Percentiles rank a stretch among this genome's conserved stretches.
Conservation (phyloP, 2,113 vertebrate species). For the Stigmatopora nigra region DNA sequence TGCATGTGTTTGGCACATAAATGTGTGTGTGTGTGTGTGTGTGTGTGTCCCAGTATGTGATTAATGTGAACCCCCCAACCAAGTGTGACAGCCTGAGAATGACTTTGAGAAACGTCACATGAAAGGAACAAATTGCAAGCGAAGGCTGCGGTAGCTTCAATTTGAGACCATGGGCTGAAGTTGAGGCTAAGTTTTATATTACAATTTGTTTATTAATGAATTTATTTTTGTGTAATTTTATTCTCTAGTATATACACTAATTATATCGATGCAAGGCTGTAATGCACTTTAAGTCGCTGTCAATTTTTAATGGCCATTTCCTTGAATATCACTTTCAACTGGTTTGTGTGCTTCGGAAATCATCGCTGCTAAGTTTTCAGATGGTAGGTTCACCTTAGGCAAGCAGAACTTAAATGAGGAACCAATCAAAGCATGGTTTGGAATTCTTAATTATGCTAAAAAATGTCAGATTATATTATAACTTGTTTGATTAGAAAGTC, state of each 20-base stretch:
- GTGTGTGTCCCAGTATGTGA: constrained; percentile 39
- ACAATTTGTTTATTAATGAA: neutral
- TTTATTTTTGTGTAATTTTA: neutral
- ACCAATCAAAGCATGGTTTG: neutral
- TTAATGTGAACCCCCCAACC: constrained; percentile 47
- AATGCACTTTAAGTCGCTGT: neutral
- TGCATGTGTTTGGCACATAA: constrained; percentile 49
- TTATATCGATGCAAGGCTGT: neutral
- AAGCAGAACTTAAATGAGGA: neutral
- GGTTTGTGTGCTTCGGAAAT: too few species aligned
- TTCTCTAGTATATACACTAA: neutral
- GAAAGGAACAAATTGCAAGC: constrained; percentile 55
- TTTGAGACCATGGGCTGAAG: constrained; percentile 12
- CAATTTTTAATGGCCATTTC: neutral
- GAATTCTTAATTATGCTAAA: neutral
- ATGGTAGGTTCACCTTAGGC: too few species aligned
- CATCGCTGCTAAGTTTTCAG: too few species aligned
- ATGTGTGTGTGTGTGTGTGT: constrained; percentile 17
- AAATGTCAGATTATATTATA: neutral
- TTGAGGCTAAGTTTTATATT: constrained; percentile 11
- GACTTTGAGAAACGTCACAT: constrained; percentile 61
- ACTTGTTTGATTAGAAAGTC: neutral
- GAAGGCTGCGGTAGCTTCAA: constrained; percentile 33
- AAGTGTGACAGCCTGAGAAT: constrained; percentile 30
- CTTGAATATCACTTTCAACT: neutral